Conservation (phyloP, 2,113 vertebrate genomes). For the Pandion haliaetus region DNA sequence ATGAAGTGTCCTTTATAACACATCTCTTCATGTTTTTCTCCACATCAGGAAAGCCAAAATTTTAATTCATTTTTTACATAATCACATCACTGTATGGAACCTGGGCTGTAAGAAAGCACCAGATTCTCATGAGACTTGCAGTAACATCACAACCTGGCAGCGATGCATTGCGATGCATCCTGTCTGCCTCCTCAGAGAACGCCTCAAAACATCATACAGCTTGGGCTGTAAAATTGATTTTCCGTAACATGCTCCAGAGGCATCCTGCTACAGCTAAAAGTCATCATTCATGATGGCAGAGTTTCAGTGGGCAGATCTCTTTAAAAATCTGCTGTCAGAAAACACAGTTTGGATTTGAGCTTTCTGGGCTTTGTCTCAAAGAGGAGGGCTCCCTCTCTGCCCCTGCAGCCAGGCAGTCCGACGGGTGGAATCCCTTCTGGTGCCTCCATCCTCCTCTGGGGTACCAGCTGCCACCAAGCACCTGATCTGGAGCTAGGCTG, state of each 20-base stretch:
- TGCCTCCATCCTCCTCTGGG: background rate
- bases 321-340: background rate
- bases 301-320: background rate
- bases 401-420: accelerated
- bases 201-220: background rate
- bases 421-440: background rate
- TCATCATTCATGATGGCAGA: background rate
- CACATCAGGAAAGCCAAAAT: background rate
- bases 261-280: background rate
- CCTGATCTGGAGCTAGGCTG: background rate
- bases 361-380: background rate
- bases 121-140: background rate
- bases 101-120: background rate
- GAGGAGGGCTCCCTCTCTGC: accelerated
- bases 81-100: background rate
- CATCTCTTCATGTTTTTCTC: background rate
- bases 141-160: background rate
- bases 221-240: background rate
- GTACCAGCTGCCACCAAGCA: background rate
- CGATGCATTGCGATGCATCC: background rate
- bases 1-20: background rate
- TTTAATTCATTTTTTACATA: background rate
- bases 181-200: background rate
- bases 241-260: background rate
- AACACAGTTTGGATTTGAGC: background rate